phyloP scores from a whole-genome alignment of 2,888 invertebrate genomes.

The Eumacrocentrus americanus region DNA sequence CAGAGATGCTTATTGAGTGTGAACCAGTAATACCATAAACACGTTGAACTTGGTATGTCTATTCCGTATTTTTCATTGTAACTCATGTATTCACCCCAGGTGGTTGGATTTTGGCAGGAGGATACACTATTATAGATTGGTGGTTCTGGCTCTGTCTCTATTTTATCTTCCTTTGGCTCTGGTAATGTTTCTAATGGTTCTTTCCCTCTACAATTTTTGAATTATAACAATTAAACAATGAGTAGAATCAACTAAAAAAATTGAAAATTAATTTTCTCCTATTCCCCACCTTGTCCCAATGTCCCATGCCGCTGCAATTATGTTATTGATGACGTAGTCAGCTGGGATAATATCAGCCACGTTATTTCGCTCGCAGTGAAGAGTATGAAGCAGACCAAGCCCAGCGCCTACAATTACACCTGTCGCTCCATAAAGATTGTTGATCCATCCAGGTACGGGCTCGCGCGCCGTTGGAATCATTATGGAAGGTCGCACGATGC shows the following conservation, averaged over 20 bases:
- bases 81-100: constrained; percentile 73
- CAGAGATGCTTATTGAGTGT: constrained; percentile 66
- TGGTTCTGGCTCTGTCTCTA: constrained; percentile 57
- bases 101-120: constrained; percentile 79
- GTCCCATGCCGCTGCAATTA: constrained; percentile 68
- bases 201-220: constrained; percentile 4
- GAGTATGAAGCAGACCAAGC: constrained; percentile 68
- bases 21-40: constrained; percentile 72
- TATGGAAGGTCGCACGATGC: constrained; percentile 74
- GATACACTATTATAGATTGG: constrained; percentile 88
- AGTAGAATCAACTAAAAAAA: too few species aligned
- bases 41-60: constrained; percentile 65
- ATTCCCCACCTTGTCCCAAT: constrained; percentile 37
- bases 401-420: constrained; percentile 64
- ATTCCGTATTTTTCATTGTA: constrained; percentile 64
- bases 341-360: constrained; percentile 74
- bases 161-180: too few species aligned
- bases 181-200: constrained; percentile 1
- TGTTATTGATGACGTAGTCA: constrained; percentile 69
- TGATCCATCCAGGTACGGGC: constrained; percentile 69
- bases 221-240: not conserved
- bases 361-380: constrained; percentile 64
- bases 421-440: constrained; percentile 74
- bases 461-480: constrained; percentile 60
- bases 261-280: not conserved